These are phyloP conservation scores for Perccottus glenii DNA, from an alignment of 2,113 vertebrate species.

Conservation along the genomic window DNA sequence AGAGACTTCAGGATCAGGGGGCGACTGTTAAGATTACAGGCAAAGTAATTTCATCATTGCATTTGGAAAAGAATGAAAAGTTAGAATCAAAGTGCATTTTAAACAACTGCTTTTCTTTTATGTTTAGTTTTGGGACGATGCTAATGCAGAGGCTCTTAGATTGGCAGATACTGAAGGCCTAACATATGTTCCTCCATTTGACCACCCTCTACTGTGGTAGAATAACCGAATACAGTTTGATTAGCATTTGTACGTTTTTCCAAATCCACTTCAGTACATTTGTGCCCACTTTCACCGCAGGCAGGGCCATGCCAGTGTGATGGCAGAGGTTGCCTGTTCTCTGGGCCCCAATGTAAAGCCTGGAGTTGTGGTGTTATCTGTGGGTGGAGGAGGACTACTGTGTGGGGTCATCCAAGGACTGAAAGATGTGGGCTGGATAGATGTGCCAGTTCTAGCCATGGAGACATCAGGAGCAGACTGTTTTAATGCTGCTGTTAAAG, in stretches of 20 bases:
- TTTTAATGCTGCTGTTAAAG: slow-evolving; percentile 77
- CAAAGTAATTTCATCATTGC: slow-evolving; percentile 61
- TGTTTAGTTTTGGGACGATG: slow-evolving; percentile 82
- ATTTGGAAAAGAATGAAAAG: background rate
- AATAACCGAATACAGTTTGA: background rate
- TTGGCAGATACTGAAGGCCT: slow-evolving; percentile 71
- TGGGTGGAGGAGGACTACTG: slow-evolving; percentile 83
- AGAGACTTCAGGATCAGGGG: slow-evolving; percentile 75
- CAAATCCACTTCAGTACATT: background rate
- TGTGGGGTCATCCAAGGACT: slow-evolving; percentile 81
- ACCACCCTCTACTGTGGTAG: slow-evolving; percentile 83
- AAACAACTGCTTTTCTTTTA: background rate
- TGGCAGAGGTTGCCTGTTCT: slow-evolving; percentile 72
- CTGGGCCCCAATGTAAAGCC: slow-evolving; percentile 67
- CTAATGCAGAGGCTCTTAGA: slow-evolving; percentile 76
- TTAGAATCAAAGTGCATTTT: background rate
- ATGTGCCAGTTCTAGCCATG: slow-evolving; percentile 80
- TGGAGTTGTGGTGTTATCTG: slow-evolving; percentile 78
- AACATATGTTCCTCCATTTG: slow-evolving; percentile 76
- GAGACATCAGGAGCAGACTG: slow-evolving; percentile 82
- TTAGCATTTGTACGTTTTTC: no score
- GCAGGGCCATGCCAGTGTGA: slow-evolving; percentile 78
- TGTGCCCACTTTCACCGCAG: slow-evolving; percentile 46
- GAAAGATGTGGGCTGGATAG: slow-evolving; percentile 74
- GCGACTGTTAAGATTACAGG: slow-evolving; percentile 74